Percentiles rank a stretch among this genome's conserved stretches.
These are phyloP conservation scores for Blennius ocellaris DNA, from an alignment of 2,113 vertebrate genomes.

Conservation along the genomic window DNA sequence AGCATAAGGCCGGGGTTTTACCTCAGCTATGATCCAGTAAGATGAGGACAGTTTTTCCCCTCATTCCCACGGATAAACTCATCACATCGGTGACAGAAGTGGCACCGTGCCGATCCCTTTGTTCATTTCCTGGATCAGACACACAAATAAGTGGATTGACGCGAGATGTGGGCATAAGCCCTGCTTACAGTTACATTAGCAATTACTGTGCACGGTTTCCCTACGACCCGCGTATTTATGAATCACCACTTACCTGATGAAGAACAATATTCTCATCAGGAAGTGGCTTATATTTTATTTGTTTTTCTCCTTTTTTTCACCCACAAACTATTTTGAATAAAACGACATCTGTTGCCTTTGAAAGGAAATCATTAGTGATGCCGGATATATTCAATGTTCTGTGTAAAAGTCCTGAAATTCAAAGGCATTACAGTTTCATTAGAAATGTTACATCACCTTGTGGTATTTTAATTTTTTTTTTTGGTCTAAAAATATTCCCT, in stretches of 20 bases:
- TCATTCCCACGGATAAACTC: slow-evolving; percentile 56
- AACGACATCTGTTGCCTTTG: background rate
- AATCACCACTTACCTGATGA: slow-evolving; percentile 12
- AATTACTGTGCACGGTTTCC: slow-evolving; percentile 51
- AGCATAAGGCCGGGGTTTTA: slow-evolving; percentile 6
- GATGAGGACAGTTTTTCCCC: slow-evolving; percentile 38
- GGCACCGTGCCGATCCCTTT: slow-evolving; percentile 28
- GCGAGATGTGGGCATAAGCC: slow-evolving; percentile 32
- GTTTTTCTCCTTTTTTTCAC: no score
- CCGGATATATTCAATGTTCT: background rate
- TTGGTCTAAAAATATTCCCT: slow-evolving; percentile 61
- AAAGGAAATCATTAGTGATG: background rate
- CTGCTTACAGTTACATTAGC: slow-evolving; percentile 64
- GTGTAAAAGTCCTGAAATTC: background rate
- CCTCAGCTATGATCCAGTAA: slow-evolving; percentile 44
- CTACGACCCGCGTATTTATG: slow-evolving; percentile 1
- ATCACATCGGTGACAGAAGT: slow-evolving; percentile 59
- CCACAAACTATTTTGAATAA: background rate
- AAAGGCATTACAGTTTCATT: slow-evolving; percentile 19
- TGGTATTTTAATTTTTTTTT: slow-evolving; percentile 51
- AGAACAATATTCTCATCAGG: slow-evolving; percentile 5
- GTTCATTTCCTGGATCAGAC: slow-evolving; percentile 63
- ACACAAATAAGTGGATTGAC: slow-evolving; percentile 58
- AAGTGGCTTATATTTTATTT: background rate
- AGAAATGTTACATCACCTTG: slow-evolving; percentile 59